Base-by-base conservation (phyloP, 2,113 vertebrate species). In the Ageneiosus marmoratus region DNA sequence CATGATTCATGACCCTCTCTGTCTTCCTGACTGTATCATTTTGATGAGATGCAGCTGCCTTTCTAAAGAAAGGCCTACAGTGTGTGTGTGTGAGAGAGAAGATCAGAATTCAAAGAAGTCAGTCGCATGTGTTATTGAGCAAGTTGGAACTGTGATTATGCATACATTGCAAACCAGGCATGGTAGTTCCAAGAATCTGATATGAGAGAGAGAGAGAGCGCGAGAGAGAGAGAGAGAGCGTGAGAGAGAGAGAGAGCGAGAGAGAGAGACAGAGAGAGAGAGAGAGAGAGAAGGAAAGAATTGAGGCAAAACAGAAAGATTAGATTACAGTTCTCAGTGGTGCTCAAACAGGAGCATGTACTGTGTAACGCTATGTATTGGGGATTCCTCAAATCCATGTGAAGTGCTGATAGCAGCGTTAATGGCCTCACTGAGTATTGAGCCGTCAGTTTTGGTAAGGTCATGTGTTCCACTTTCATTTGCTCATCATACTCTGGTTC, bases 41-140 rank as follows among this genome's bases (percentile, higher is more conserved):
- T 20, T 32, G 32, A 75, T 51, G 73, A 75, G 73, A 75, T 53
- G 50, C 73, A 75, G 73, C 50, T 53, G 50, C 16, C 73, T 24
- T 34, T 51, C 29, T 74, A 51, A 20, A 51, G 48, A 74, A 74
- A 51, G 9, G 0, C n/a, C 7, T 27, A 51, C 46, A 74, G 27
- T 74, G 27, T 51, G 2, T 74, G 27, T 51, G 2, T 27, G 18
- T 5, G 29, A 76, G 50, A 18, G 7, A 55, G 50, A 76, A 22
- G 53, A 20, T 76, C 73, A 34, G 27, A 34, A 76, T 37, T 74
- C 27, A 74, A 74, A 74, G 72, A 51, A 74, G 73, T 76, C 50
- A 76, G 50, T 37, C 73, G 24, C 29, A 55, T 55, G 29, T 76
- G 20, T 37, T 76, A 24, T 12, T 74, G 72, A 74, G 46, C 9